Evolutionary conservation across 1,140 invertebrate species (phyloP), one percentile per base, ranked within the genome.

Genomic region (Cherax destructor): DNA sequence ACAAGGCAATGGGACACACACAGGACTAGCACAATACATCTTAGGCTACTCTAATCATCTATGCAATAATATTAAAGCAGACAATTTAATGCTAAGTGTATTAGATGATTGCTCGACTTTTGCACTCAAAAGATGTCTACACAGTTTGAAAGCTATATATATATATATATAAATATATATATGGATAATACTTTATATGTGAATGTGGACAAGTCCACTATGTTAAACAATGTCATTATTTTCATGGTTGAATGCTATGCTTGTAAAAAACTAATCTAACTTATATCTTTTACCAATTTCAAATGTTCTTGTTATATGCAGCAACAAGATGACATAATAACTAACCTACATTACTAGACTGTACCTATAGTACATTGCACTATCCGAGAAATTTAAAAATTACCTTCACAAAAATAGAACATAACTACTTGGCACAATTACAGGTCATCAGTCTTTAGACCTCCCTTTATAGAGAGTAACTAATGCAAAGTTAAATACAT

Each of bases 371-470:
- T 69, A 69, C 83, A 84, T 69, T 84, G 83, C 83, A 84, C 61
- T 18, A n/a, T 69, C 9, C 47, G 21, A 65, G 30, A 84, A 24
- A 69, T 30, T 84, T 11, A 10, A 84, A 49, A 49, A 72, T 72
- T 21, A n/a, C 69, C 59, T 69, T 69, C 83, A 69, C 83, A 84
- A 69, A 47, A 69, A 69, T 83, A 83, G 59, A 83, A 56, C 52
- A 13, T 69, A 50, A 61, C 83, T 84, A 84, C 83, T 84, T 84
- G 83, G 83, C 83, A 84, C 83, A 84, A 72, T 47, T 30, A 84
- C 59, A 84, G 83, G 83, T 84, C 83, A 84, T 41, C 4, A 69
- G 61, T 84, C 83, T 59, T 69, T 5, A 84, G 18, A 84, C 59
- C 24, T 69, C 41, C 47, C 4, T 30, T 24, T 30, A 30, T 30